Percentiles rank a stretch among this genome's conserved stretches.
Evolutionary conservation across 2,797 vertebrate genomes (phyloP).

Genomic region (Mormyrops attenuatus): DNA sequence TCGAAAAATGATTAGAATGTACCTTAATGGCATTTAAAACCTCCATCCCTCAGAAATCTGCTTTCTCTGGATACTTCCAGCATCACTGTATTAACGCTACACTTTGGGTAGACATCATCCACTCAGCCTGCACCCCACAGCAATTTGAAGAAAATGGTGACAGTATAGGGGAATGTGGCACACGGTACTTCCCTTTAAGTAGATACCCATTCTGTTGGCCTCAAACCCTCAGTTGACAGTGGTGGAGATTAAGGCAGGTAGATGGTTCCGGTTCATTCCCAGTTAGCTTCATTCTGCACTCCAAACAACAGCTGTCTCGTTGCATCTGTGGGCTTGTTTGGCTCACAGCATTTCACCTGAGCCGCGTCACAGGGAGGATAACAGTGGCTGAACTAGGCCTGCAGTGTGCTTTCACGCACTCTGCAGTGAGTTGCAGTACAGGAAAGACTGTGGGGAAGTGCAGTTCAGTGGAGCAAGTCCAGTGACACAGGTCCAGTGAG

Average conservation of each 20-base stretch:
- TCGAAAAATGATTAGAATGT: constrained; percentile 72
- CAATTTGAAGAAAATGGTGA: constrained; percentile 39
- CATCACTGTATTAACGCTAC: constrained; percentile 51
- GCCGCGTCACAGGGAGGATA: constrained; percentile 44
- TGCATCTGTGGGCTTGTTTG: constrained; percentile 13
- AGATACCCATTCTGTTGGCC: constrained; percentile 57
- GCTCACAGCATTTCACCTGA: constrained; percentile 23
- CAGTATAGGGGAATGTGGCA: constrained; percentile 27
- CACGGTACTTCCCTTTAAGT: constrained; percentile 43
- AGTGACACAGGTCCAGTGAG: background rate
- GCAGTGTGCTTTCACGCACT: constrained; percentile 33
- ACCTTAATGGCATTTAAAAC: constrained; percentile 70
- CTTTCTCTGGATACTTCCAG: constrained; percentile 53
- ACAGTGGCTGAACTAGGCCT: constrained; percentile 34
- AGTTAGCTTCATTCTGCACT: constrained; percentile 15
- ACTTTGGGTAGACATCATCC: constrained; percentile 57
- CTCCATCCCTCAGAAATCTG: constrained; percentile 38
- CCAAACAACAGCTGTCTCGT: constrained; percentile 21
- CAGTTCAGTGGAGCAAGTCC: background rate
- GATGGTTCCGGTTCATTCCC: constrained; percentile 29
- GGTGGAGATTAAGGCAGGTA: constrained; percentile 48
- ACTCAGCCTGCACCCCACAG: constrained; percentile 27
- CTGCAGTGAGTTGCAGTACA: constrained; percentile 22
- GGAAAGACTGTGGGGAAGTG: background rate
- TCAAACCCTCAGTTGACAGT: constrained; percentile 54